Evolutionary conservation across 2,797 vertebrate genomes (phyloP), one percentile per base, ranked within the genome.

Genomic region (Botia kubotai): DNA sequence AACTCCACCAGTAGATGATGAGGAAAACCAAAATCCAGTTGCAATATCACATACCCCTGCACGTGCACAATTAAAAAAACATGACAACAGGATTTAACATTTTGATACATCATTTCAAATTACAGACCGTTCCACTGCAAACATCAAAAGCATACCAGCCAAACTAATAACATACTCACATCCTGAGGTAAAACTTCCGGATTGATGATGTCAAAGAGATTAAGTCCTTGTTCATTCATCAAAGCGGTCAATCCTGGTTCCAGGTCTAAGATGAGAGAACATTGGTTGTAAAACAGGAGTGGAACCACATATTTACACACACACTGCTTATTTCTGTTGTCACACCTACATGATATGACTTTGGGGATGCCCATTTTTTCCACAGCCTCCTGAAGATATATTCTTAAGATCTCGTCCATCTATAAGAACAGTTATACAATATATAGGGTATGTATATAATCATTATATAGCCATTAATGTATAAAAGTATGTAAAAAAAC

Each of bases 21-120:
- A 0, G 96, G 95, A 86, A 98, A 96, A 23, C 92, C 93, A 76
- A 97, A 98, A 84, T 97, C 96, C 92, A 96, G 90, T 83, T 95
- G 94, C 19, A 95, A 87, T 17, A 95, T 79, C 57, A 93, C 50
- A 4, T 92, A 97, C 52, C 95, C 95, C 97, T 97, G 75, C 6
- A 87, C 71, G 36, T 3, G 43, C 2, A 53, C 33, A 71, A 50
- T 23, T 1, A 4, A 50, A 43, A 39, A 63, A 19, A 43, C 8
- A 14, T 14, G 14, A 19, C n/a, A 75, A n/a, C 50, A 58, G 23
- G 12, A 6, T 29, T 77, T 19, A 14, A 60, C 19, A 57, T 3
- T 66, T 43, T 8, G 8, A 43, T n/a, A 48, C 12, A 1, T 8
- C 29, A 77, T 23, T 76, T 48, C 1, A 29, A 10, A 52, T 46